Evolutionary conservation across 2,888 invertebrate genomes (phyloP), one percentile per base, ranked within the genome.

Genomic region (Diaphora mendica): DNA sequence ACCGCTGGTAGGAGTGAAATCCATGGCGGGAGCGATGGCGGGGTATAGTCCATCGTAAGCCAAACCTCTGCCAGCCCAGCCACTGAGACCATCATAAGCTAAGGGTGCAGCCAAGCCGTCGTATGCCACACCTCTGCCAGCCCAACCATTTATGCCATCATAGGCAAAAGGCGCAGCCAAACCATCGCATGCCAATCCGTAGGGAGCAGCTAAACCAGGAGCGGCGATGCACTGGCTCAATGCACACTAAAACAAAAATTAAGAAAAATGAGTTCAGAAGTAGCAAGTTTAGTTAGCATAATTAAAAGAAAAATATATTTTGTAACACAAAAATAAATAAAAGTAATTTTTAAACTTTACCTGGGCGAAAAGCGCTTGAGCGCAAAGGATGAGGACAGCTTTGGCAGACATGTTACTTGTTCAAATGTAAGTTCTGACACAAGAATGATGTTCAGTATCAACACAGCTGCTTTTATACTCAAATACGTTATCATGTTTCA

Each of bases 331-430:
- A 39, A 39, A 39, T 1, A 15, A 44, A 15, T 13, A 0, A 15
- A 44, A 3, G 9, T 44, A 44, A 2, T 44, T 44, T 44, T 44
- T 1, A 44, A 15, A 44, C 4, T 44, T 44, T 55, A 78, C 78
- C 76, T 75, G 73, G 26, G 75, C 33, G 20, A 79, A 68, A 66
- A 76, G 73, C 59, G 83, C 87, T 76, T 88, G 88, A 76, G 84
- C 70, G 83, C 85, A 88, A 70, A 89, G 66, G 8, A 88, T 65
- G 33, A 88, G 67, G 71, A 88, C 76, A 13, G 83, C 76, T 71
- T 87, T 86, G 68, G 84, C 51, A 78, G 85, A 85, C 89, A 89
- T 90, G 77, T 77, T 85, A 73, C 44, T 70, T 71, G 76, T 73
- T 71, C 55, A 26, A 59, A 39, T 67, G 66, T 66, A 30, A 64